These are phyloP conservation scores for Otolemur garnettii DNA, from an alignment of 2,113 vertebrate species.

Conservation along the genomic window DNA sequence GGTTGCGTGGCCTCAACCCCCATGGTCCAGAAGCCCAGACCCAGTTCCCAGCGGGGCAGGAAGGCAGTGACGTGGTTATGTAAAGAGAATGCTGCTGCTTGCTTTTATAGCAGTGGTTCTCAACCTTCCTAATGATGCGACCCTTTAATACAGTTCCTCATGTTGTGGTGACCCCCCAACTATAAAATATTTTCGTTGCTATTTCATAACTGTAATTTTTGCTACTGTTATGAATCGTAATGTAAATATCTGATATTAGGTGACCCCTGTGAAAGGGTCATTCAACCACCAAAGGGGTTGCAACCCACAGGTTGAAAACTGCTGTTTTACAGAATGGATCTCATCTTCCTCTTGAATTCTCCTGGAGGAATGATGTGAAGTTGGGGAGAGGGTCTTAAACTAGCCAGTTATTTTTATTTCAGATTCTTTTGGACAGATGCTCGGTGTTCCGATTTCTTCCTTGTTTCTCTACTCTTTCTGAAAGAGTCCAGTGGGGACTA, in stretches of 20 bases:
- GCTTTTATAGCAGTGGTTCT: neutral
- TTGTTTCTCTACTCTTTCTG: neutral
- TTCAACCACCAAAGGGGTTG: no score
- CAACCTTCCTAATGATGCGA: no score
- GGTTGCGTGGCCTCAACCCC: neutral
- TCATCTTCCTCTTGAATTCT: neutral
- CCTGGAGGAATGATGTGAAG: neutral
- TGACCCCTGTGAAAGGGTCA: no score
- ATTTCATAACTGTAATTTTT: no score
- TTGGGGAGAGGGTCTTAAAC: neutral
- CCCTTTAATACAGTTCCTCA: no score
- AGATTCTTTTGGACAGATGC: neutral
- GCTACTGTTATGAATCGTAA: no score
- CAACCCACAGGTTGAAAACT: no score
- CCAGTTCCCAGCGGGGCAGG: no score
- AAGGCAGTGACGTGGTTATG: neutral
- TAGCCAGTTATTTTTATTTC: neutral
- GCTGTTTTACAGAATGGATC: neutral
- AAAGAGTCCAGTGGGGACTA: neutral
- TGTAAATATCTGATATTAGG: no score
- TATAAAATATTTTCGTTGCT: no score
- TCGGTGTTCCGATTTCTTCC: neutral
- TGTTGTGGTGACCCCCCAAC: no score
- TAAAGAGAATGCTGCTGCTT: neutral
- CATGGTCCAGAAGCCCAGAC: neutral